Evolutionary conservation across 2,888 invertebrate genomes (phyloP), one percentile per base, ranked within the genome.

Genomic region (Nebria brevicollis): DNA sequence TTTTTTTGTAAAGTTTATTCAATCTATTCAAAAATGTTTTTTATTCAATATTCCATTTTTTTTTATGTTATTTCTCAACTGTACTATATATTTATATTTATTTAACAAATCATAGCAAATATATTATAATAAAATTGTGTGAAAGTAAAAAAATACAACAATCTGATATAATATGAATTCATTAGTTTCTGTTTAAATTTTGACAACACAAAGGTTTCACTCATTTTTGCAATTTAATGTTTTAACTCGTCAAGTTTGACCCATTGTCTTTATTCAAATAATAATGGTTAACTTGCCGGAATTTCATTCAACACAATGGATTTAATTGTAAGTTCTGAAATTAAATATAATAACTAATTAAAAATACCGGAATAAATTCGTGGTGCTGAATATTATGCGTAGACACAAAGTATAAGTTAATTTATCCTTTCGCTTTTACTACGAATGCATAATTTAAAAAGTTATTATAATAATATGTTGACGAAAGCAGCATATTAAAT

Each of bases 1-100:
- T 42, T 73, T 34, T 73, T 41, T 42, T 43, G n/a, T 20, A 43
- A 2, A 15, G 73, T 73, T 73, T 73, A 34, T 73, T 73, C 73
- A 42, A 73, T 41, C 41, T 42, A 41, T 10, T 41, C 15, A 26
- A 43, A 73, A 41, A 54, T 7, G 54, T 8, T 11, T 54, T 54
- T 54, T 8, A 11, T 54, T 54, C 7, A 54, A 54, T 54, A 54
- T 13, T 43, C 7, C 43, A 54, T 54, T 54, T 8, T 54, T 54
- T 2, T 2, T 54, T 54, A 54, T 11, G 0, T 6, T 54, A 54
- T 11, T 54, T 54, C 13, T 54, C 54, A 13, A 54, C 54, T 54
- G 54, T 34, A 34, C 5, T 34, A 34, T 1, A 34, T 34, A 34
- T 34, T 34, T 34, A 5, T 4, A 34, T 34, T 54, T 54, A 54